phyloP scores from a whole-genome alignment of 2,113 vertebrate species.

The Bubo bubo region DNA sequence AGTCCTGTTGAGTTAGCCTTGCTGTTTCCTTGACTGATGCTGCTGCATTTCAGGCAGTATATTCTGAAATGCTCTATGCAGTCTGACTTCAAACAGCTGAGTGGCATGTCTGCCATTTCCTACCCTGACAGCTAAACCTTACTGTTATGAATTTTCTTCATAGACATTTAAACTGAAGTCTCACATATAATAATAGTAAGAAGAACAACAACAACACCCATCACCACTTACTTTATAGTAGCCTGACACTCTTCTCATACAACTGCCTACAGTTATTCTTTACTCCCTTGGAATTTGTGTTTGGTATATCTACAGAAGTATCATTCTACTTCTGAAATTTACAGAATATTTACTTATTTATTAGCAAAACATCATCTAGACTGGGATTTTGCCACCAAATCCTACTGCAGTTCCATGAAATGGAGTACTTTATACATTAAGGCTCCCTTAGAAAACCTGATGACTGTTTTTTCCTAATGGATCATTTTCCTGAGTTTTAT shows the following conservation, averaged over 20 bases:
- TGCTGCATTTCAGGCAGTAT: background rate
- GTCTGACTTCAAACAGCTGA: background rate
- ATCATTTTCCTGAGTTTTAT: background rate
- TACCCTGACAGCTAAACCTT: background rate
- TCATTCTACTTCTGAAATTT: background rate
- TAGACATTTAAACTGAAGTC: background rate
- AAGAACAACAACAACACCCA: accelerated
- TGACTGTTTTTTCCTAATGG: background rate
- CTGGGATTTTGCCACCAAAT: background rate
- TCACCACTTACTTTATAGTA: background rate
- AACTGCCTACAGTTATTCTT: background rate
- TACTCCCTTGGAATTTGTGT: background rate
- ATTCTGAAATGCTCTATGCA: background rate
- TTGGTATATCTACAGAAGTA: background rate
- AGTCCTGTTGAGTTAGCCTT: background rate
- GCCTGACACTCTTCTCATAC: background rate
- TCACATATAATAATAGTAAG: background rate
- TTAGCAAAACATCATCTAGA: background rate
- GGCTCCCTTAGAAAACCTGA: background rate
- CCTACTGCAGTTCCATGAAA: background rate
- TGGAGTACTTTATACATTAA: background rate
- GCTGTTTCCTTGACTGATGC: background rate
- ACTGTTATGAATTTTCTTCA: background rate
- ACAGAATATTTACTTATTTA: background rate
- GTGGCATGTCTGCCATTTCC: background rate